Base-by-base conservation (phyloP, 2,113 vertebrate species). In the Macheiramphus alcinus region DNA sequence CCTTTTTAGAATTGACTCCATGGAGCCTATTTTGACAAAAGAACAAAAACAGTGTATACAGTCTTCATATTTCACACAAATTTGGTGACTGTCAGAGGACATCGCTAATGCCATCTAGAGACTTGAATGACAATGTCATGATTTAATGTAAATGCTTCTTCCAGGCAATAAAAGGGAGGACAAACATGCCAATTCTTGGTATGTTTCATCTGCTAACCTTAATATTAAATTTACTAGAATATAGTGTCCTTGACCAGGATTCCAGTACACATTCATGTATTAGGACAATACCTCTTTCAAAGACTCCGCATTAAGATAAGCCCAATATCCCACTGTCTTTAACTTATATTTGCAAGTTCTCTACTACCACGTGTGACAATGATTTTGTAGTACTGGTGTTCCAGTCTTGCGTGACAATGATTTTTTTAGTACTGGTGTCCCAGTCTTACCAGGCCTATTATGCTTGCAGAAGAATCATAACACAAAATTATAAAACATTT, bases 1-100 rank as follows among this genome's bases (percentile, higher is more conserved):
- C 86, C 95, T 92, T 95, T 90, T 65, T 65, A 84, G 73, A 94
- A 92, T 22, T 79, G 43, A 84, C 47, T 92, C 68, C 63, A 86
- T 0, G 1, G 59, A 96, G 61, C 22, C 59, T 55, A 56, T 71
- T 80, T 67, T 23, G 72, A 84, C 42, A 86, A 86, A 94, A 80
- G 63, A 85, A 59, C 47, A 88, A 94, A 93, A 93, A 0, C 16
- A 84, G 27, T 23, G 15, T n/a, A 59, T 90, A 80, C 4, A 3
- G 56, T n/a, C 45, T 56, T 86, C 65, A 22, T 36, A 74, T 62
- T 15, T 89, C 70, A 92, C 48, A 89, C 70, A 90, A 89, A 86
- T 50, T 21, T 23, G 59, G 82, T 66, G 58, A 52, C 42, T 59
- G 16, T 45, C 80, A 92, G 50, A 94, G 38, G 71, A 80, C 71